Evolutionary conservation across 2,113 vertebrate genomes (phyloP).

Genomic region (Fulica atra): DNA sequence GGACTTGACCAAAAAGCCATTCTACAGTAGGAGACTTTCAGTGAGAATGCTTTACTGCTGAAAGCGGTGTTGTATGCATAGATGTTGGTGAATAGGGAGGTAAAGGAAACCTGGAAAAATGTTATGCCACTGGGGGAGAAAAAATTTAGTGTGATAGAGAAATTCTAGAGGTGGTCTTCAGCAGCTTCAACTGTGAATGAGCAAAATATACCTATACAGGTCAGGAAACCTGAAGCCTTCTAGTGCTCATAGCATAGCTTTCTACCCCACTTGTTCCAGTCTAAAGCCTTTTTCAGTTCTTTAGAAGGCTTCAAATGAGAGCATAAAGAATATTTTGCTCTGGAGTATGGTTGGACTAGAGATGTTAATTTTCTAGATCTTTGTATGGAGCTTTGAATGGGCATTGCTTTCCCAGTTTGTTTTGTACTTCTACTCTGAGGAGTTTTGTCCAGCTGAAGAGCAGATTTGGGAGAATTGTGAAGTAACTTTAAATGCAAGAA

Average conservation of each 20-base stretch:
- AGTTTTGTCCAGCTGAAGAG: neutral
- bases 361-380: neutral
- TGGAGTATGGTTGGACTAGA: neutral
- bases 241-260: neutral
- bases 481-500: neutral
- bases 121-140: neutral
- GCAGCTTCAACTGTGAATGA: neutral
- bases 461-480: neutral
- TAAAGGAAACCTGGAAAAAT: neutral
- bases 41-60: neutral
- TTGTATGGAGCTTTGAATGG: neutral
- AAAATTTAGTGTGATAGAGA: neutral
- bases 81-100: neutral
- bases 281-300: neutral
- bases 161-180: neutral
- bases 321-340: neutral
- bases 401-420: neutral
- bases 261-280: neutral
- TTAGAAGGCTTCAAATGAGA: neutral
- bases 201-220: neutral
- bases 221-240: neutral
- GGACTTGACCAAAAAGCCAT: neutral
- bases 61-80: neutral
- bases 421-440: neutral
- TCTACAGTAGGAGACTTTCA: neutral